Conservation (phyloP, 2,797 vertebrate genomes). For the Delichon dasypus region DNA sequence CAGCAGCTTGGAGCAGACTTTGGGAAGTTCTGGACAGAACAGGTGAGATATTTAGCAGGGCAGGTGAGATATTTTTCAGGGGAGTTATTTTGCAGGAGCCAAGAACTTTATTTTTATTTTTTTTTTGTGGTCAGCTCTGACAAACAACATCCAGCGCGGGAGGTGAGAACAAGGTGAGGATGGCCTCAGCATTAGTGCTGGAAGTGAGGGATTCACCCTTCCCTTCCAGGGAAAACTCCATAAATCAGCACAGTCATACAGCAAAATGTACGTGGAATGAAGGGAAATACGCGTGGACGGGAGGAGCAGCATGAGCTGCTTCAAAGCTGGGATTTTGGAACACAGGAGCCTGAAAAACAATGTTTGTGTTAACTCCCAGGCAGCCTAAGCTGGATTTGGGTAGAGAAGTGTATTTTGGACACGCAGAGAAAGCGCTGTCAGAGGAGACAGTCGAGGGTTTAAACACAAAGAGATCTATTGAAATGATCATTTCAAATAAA, state of each 20-base stretch:
- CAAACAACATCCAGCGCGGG: not conserved
- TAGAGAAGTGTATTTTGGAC: not conserved
- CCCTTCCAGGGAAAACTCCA: not conserved
- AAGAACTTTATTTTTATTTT: not conserved
- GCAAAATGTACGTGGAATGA: not conserved
- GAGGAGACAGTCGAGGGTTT: not conserved
- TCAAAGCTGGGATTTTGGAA: slow-evolving; percentile 13
- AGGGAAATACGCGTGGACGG: accelerated
- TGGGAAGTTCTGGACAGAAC: not conserved
- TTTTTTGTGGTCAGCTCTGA: not conserved
- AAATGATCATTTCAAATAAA: not conserved
- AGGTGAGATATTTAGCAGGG: not conserved
- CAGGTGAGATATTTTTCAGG: not conserved
- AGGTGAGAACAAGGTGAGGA: not conserved
- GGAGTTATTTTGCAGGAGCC: not conserved
- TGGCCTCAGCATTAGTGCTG: not conserved
- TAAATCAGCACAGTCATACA: not conserved
- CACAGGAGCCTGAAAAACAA: not conserved
- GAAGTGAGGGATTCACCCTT: not conserved
- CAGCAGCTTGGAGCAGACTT: not conserved
- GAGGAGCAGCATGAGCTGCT: not conserved
- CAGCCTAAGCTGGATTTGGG: not conserved
- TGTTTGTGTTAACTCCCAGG: not conserved
- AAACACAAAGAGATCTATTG: not conserved
- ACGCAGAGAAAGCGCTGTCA: not conserved